These are phyloP conservation scores for Diplogasteroides magnus DNA, from an alignment of 1,140 invertebrate genomes.

Conservation along the genomic window DNA sequence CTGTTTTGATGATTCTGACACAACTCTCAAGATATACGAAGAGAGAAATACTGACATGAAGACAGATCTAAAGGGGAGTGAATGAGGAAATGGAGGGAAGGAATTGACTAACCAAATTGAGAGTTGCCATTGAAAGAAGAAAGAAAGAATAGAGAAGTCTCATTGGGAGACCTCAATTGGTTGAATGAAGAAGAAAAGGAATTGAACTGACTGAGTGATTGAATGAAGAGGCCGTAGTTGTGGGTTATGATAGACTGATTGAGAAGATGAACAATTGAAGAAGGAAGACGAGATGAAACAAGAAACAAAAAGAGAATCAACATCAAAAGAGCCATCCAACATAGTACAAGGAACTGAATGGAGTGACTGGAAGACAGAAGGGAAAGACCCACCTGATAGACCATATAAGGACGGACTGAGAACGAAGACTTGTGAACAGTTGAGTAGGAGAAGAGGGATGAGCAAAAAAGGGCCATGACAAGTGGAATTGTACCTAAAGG, in stretches of 20 bases:
- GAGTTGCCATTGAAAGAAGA: neutral
- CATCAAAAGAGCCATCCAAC: neutral
- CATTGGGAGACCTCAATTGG: neutral
- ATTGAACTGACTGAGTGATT: neutral
- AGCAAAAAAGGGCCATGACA: neutral
- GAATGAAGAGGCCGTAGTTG: neutral
- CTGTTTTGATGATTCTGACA: neutral
- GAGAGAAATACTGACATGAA: neutral
- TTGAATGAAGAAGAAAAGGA: neutral
- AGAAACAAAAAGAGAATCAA: neutral
- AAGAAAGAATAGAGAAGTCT: neutral
- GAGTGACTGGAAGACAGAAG: neutral
- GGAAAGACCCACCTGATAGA: neutral
- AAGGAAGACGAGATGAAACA: neutral
- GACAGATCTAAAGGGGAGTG: no score
- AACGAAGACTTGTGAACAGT: neutral
- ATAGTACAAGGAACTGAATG: neutral
- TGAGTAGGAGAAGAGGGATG: neutral
- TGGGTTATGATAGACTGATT: neutral
- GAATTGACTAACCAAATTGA: no score
- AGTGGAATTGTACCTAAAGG: neutral
- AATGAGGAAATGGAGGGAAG: no score
- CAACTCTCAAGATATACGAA: neutral
- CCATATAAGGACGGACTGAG: neutral
- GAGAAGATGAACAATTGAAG: neutral